Base-by-base conservation (phyloP, 2,888 invertebrate genomes). In the Eilema griseolum region DNA sequence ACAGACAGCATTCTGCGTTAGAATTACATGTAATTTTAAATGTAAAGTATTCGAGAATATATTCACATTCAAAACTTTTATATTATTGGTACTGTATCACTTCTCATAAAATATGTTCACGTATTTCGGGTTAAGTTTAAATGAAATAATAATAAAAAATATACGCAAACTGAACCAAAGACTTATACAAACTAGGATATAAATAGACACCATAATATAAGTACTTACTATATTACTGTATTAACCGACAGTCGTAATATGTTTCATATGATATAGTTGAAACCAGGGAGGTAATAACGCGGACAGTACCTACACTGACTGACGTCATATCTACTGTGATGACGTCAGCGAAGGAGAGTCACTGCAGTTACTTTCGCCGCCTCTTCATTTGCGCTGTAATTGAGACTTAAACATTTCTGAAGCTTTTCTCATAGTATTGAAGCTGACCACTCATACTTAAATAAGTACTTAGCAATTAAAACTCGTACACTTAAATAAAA, bases 91-190 rank as follows among this genome's bases (percentile, higher is more conserved):
- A 41, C 41, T 16, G 41, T 41, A 4, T 14, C 16, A 14, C 41
- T 41, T 41, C 16, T 41, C 4, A 41, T 41, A 41, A 46, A 52
- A 52, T n/a, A 52, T 52, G 46, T 20, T 52, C 10, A n/a, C n/a
- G n/a, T 52, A 62, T 62, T 24, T 41, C 20, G 12, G 12, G 12
- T 41, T 41, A 61, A 52, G 60, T 69, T 12, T 78, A 73, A 70
- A 57, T 61, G 61, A 70, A 76, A 76, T 65, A 66, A 70, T 75
- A 61, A 77, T n/a, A 71, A 72, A 72, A 78, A 79, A 75, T 75
- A 68, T 72, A 76, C 61, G 67, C 72, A 66, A 62, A 62, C 62
- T 41, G 24, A 62, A 62, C 62, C 62, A 62, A 62, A 62, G 41
- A 41, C 5, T 41, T 24, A 23, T 62, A 41, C 24, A 41, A 37